Conservation (phyloP, 2,888 invertebrate species). For the Agrochola litura region DNA sequence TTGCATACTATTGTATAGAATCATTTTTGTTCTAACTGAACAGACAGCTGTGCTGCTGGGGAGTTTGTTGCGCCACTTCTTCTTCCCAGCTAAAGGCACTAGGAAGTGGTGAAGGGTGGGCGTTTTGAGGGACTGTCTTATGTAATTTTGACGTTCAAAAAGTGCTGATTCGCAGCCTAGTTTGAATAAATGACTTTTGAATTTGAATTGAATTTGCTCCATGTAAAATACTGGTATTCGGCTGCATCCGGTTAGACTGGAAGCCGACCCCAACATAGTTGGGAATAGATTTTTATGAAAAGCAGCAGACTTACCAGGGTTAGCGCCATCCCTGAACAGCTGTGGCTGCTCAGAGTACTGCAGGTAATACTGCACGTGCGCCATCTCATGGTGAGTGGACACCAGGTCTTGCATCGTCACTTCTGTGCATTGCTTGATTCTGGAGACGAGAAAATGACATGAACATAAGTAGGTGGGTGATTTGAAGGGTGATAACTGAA, state of each 20-base stretch:
- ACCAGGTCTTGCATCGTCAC: slow-evolving; percentile 94
- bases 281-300: background rate
- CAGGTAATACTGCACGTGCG: slow-evolving; percentile 95
- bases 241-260: background rate
- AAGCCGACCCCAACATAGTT: background rate
- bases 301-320: slow-evolving; percentile 92
- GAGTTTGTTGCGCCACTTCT: too few species aligned
- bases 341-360: slow-evolving; percentile 94
- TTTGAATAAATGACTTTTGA: too few species aligned
- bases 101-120: too few species aligned
- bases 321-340: slow-evolving; percentile 94
- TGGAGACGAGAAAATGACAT: slow-evolving; percentile 72
- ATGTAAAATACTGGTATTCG: background rate
- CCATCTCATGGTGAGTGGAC: slow-evolving; percentile 96
- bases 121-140: too few species aligned
- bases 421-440: slow-evolving; percentile 96
- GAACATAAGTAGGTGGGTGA: background rate
- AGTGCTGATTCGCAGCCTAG: too few species aligned
- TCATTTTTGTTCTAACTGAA: too few species aligned
- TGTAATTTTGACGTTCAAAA: too few species aligned
- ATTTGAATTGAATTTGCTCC: background rate
- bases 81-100: too few species aligned
- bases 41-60: too few species aligned
- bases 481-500: background rate
- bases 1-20: too few species aligned